A percentile compares a stretch with the other conserved stretches of the same genome.
Evolutionary conservation across 64 coral and sea anemone genomes (phyloP).

Genomic region (Porites lutea): DNA sequence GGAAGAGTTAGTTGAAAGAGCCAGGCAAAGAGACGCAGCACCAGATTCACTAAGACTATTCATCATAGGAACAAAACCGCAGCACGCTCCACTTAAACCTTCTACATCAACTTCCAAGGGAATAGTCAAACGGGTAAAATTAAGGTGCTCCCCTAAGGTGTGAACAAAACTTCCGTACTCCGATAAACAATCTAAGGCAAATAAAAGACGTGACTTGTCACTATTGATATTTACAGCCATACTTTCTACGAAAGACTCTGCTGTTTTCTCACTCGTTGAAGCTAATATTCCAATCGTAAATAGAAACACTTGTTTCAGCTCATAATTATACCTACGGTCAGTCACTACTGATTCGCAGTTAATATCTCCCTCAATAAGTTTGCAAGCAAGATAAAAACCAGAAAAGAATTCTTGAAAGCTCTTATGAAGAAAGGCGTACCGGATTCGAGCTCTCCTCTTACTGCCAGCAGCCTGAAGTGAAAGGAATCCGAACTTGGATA

Average conservation of each 20-base stretch:
- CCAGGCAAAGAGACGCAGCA: no score
- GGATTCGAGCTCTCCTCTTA: not conserved
- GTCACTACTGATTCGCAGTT: not conserved
- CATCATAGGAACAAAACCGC: no score
- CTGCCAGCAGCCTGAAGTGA: not conserved
- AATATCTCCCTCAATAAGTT: not conserved
- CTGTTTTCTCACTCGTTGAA: not conserved
- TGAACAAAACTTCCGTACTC: not conserved
- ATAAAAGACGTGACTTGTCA: no score
- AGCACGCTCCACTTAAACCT: no score
- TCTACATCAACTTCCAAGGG: no score
- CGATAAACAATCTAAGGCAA: not conserved
- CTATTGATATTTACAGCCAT: not conserved
- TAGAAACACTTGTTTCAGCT: not conserved
- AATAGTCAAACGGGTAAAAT: no score
- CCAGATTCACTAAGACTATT: no score
- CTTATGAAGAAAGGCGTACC: slow-evolving; percentile 4
- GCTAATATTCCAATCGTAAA: slow-evolving; percentile 13
- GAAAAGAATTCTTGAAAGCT: slow-evolving; percentile 42
- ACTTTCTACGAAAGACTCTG: not conserved
- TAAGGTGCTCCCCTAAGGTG: no score
- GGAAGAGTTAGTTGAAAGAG: no score
- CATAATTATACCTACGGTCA: not conserved
- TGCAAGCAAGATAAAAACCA: not conserved
- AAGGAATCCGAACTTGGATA: slow-evolving; percentile 31